A percentile compares a stretch with the other conserved stretches of the same genome.
Evolutionary conservation across 2,888 invertebrate species (phyloP).

Genomic region (Diaprepes abbreviatus): DNA sequence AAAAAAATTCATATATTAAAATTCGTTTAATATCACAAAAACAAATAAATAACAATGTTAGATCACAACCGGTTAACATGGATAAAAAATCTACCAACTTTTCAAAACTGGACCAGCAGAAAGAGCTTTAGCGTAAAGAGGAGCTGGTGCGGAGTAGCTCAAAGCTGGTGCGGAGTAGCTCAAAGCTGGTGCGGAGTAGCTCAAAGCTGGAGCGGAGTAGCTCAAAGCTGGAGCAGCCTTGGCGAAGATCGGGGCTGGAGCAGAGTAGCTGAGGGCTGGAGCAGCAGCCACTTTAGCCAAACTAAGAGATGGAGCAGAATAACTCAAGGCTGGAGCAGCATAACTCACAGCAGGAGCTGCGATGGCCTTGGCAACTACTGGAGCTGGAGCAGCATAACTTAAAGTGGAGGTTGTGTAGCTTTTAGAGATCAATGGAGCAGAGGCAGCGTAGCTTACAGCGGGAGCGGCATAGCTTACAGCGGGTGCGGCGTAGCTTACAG

Average conservation of each 20-base stretch:
- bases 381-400: constrained; percentile 42
- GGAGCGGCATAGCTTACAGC: constrained; percentile 39
- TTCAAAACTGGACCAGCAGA: constrained; percentile 40
- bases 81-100: constrained; percentile 18
- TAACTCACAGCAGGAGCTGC: constrained; percentile 48
- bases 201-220: constrained; percentile 35
- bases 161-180: constrained; percentile 41
- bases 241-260: constrained; percentile 26
- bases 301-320: constrained; percentile 42
- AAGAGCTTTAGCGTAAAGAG: background rate
- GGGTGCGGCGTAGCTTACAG: constrained; percentile 42
- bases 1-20: background rate
- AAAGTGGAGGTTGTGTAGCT: constrained; percentile 37
- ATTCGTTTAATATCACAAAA: constrained; percentile 34
- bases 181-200: constrained; percentile 34
- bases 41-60: constrained; percentile 20
- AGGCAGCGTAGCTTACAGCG: constrained; percentile 27
- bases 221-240: constrained; percentile 22
- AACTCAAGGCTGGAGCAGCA: constrained; percentile 39
- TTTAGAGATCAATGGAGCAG: constrained; percentile 12
- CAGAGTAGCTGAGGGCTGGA: constrained; percentile 36
- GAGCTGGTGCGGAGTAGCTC: constrained; percentile 35
- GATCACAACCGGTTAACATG: background rate
- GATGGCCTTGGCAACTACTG: constrained; percentile 18
- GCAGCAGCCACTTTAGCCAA: constrained; percentile 16